Base-by-base conservation (phyloP, 2,797 vertebrate species). In the Lagodon rhomboides region DNA sequence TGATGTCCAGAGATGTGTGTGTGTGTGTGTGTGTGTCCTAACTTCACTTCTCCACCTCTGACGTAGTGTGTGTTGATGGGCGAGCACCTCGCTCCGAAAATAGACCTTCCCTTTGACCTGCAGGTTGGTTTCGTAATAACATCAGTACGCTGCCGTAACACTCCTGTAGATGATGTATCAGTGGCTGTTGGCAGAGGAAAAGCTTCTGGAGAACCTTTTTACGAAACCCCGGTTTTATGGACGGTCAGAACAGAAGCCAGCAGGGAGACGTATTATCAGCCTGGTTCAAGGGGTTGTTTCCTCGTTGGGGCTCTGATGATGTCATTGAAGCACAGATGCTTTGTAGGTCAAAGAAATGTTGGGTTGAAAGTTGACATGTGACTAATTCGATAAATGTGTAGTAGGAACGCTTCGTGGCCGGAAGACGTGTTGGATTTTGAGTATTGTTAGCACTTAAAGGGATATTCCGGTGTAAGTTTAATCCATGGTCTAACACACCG, bases 81-180 rank as follows among this genome's bases (percentile, higher is more conserved):
- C 4, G 23, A 79, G 25, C 67, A 55, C 54, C 62, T 7, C 18
- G 12, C 5, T 58, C 66, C 85, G 74, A 80, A 83, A 86, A 83
- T 41, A 77, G 50, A 54, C 44, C 30, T 34, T 70, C 34, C 43
- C 82, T 82, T 13, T 65, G 71, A 88, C 72, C 83, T 64, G 72
- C 59, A 8, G 47, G 62, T 69, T 22, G 68, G 38, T 38, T 72
- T 65, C 1, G n/a, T 77, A 59, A 85, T 68, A 46, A 53, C 12
- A 34, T 75, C n/a, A 71, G 88, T 68, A 67, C 38, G 51, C 38
- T 2, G n/a, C 53, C 11, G 20, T 56, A 30, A 77, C 49, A 65
- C 44, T 61, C 54, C 18, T 61, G 8, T 68, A 65, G 50, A 44
- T 30, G 76, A 74, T 79, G 46, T 23, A 77, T 77, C 53, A 76